phyloP scores from a whole-genome alignment of 2,797 vertebrate species.

The Schizothorax lantsangensis region DNA sequence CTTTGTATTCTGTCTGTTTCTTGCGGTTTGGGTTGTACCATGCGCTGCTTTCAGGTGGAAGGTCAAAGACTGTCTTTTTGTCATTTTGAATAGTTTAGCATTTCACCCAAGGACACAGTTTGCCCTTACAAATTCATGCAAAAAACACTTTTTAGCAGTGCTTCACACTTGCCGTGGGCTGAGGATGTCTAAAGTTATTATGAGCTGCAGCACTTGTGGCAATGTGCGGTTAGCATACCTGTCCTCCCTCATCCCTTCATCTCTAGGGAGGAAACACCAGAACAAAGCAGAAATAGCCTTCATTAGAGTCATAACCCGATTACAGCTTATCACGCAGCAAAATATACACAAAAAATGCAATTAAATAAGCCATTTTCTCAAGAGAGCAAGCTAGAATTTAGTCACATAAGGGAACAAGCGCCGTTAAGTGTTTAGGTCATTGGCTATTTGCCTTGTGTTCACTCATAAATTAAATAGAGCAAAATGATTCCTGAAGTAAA shows the following conservation, averaged over 20 bases:
- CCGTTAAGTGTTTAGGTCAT: background rate
- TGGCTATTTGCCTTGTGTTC: background rate
- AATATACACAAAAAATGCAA: background rate
- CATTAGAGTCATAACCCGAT: conserved; percentile 6
- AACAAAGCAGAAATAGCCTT: conserved; percentile 6
- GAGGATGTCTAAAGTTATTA: conserved; percentile 12
- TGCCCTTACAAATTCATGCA: conserved; percentile 33
- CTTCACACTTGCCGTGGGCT: conserved; percentile 44
- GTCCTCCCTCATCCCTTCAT: conserved; percentile 25
- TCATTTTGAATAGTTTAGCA: conserved; percentile 43
- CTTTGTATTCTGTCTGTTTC: background rate
- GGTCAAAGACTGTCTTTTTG: conserved; percentile 58
- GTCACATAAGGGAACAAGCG: conserved; percentile 24
- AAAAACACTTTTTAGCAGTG: conserved; percentile 46
- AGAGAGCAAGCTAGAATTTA: conserved; percentile 15
- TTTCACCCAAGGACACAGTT: conserved; percentile 47
- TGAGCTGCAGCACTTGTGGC: conserved; percentile 8
- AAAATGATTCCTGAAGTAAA: background rate
- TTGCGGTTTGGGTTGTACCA: background rate
- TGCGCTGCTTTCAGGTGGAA: background rate
- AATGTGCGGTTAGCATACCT: conserved; percentile 4
- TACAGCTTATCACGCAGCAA: background rate
- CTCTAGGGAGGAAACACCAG: conserved; percentile 10
- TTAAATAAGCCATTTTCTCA: conserved; percentile 31
- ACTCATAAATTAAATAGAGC: conserved; percentile 26